Evolutionary conservation across 2,797 vertebrate genomes (phyloP).

Genomic region (Gymnocypris eckloni): DNA sequence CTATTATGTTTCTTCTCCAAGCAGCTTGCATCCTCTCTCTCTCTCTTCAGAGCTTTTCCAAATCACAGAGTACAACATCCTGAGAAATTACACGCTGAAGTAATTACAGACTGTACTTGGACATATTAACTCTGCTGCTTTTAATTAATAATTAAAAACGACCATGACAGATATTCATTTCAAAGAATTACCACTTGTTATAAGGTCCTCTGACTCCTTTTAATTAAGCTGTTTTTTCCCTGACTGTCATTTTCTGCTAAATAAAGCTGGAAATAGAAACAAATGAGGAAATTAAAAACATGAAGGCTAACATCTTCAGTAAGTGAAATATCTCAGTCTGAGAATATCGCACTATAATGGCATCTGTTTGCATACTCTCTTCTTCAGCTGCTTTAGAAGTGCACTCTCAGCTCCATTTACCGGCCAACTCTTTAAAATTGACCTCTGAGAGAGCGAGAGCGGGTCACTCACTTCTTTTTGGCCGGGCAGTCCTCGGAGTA

Average conservation of each 20-base stretch:
- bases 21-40: background rate
- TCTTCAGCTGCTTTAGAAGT: background rate
- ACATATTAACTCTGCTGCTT: constrained; percentile 39
- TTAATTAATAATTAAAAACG: constrained; percentile 66
- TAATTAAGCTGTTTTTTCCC: constrained; percentile 48
- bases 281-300: background rate
- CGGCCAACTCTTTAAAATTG: background rate
- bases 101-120: constrained; percentile 61
- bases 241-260: constrained; percentile 57
- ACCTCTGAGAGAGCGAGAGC: background rate
- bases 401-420: background rate
- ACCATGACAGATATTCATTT: constrained; percentile 55
- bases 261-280: constrained; percentile 40
- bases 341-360: background rate
- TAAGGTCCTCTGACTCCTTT: constrained; percentile 47
- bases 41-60: constrained; percentile 51
- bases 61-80: constrained; percentile 58
- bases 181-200: constrained; percentile 61
- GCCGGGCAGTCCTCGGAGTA: constrained; percentile 92
- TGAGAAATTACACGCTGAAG: constrained; percentile 36
- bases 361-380: constrained; percentile 7
- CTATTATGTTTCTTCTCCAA: background rate
- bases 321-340: constrained; percentile 1
- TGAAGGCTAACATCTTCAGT: background rate
- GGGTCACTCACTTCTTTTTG: constrained; percentile 89